These are phyloP conservation scores for Melanotaenia duboulayi DNA, from an alignment of 2,113 vertebrate species.

Conservation along the genomic window DNA sequence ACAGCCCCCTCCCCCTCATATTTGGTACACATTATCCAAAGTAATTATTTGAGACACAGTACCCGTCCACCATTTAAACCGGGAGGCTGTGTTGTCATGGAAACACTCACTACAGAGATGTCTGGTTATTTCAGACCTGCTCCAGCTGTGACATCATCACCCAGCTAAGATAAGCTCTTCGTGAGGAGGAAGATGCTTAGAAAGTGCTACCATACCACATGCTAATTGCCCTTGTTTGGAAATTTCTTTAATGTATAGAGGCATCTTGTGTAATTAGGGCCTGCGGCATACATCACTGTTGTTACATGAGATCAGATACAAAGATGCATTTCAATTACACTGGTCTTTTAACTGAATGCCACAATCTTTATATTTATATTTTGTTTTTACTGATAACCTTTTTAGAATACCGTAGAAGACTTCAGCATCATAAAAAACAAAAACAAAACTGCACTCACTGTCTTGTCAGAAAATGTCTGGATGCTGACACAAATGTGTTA, in stretches of 20 bases:
- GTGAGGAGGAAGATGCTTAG: slow-evolving; percentile 53
- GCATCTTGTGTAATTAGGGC: slow-evolving; percentile 29
- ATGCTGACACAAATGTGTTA: background rate
- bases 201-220: slow-evolving; percentile 30
- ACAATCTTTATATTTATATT: background rate
- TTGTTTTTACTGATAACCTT: slow-evolving; percentile 19
- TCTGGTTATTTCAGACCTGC: slow-evolving; percentile 71
- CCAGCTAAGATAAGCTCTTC: slow-evolving; percentile 52
- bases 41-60: slow-evolving; percentile 69
- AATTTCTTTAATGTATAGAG: slow-evolving; percentile 52
- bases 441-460: background rate
- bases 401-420: background rate
- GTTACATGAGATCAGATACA: slow-evolving; percentile 33
- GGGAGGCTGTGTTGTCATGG: slow-evolving; percentile 76
- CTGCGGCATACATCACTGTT: slow-evolving; percentile 38
- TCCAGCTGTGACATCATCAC: slow-evolving; percentile 68
- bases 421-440: background rate
- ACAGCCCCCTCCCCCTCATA: slow-evolving; percentile 5
- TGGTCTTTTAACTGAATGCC: slow-evolving; percentile 17
- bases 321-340: slow-evolving; percentile 24
- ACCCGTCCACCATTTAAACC: slow-evolving; percentile 62
- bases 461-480: background rate
- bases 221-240: slow-evolving; percentile 50
- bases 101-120: slow-evolving; percentile 68
- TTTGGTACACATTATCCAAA: slow-evolving; percentile 59